These are phyloP conservation scores for Lamellibrachia satsuma DNA, from an alignment of 2,888 invertebrate genomes.

Conservation along the genomic window DNA sequence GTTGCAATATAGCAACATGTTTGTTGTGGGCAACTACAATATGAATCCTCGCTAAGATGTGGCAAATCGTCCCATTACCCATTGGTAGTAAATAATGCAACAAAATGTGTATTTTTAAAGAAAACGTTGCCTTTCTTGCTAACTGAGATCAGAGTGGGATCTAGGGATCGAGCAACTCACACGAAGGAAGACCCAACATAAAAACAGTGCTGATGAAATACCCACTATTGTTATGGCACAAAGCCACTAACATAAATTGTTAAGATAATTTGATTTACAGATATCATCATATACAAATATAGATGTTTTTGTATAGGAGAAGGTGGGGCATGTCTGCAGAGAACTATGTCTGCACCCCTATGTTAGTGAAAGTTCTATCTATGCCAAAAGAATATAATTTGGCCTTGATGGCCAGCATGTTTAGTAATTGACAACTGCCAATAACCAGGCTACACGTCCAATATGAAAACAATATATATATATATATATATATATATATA, in stretches of 20 bases:
- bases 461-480: conserved; percentile 17
- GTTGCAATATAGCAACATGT: too few relatives aligned
- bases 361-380: neutral
- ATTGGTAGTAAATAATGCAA: neutral
- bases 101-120: neutral
- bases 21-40: neutral
- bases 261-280: neutral
- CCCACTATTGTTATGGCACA: neutral
- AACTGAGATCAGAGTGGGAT: neutral
- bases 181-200: neutral
- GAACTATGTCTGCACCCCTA: neutral
- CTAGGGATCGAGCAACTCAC: neutral
- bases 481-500: conserved; percentile 29
- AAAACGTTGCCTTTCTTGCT: neutral
- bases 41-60: neutral
- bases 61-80: neutral
- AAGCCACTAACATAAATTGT: neutral
- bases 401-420: neutral
- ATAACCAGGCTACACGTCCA: neutral
- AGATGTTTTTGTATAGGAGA: neutral
- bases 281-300: neutral
- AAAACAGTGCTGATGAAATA: neutral
- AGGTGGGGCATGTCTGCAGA: neutral
- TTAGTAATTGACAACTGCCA: neutral
- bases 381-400: neutral